Evolutionary conservation across 2,888 invertebrate species (phyloP).

Genomic region (Calliopum simillimum): DNA sequence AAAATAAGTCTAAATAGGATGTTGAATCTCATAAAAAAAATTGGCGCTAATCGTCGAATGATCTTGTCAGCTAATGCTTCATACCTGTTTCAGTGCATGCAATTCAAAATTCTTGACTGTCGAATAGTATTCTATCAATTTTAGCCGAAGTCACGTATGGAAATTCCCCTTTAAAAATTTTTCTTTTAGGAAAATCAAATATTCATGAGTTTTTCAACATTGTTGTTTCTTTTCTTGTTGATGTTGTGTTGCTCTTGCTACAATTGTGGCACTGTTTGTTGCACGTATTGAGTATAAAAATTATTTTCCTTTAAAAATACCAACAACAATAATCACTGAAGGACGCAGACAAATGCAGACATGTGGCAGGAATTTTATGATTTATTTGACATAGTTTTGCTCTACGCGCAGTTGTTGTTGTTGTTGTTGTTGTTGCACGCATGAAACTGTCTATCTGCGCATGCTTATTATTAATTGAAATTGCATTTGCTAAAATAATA

Average conservation of each 20-base stretch:
- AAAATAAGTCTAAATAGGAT: no score
- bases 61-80: no score
- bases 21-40: no score
- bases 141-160: background rate
- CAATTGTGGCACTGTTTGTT: background rate
- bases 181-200: conserved; percentile 39
- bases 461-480: conserved; percentile 55
- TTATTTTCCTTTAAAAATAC: conserved; percentile 2
- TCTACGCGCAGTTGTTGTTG: conserved; percentile 28
- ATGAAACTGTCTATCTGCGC: background rate
- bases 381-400: conserved; percentile 61
- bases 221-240: conserved; percentile 7
- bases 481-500: conserved; percentile 60
- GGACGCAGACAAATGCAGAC: conserved; percentile 45
- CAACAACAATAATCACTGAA: conserved; percentile 31
- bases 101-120: no score
- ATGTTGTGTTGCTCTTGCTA: no score
- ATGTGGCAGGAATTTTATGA: conserved; percentile 55
- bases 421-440: conserved; percentile 14
- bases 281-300: conserved; percentile 7
- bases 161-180: conserved; percentile 1
- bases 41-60: no score
- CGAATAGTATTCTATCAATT: no score
- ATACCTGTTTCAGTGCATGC: no score
- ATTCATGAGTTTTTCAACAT: conserved; percentile 39